Percentiles rank a stretch among this genome's conserved stretches.
phyloP scores from a whole-genome alignment of 2,888 invertebrate species.

The Xestia xanthographa region DNA sequence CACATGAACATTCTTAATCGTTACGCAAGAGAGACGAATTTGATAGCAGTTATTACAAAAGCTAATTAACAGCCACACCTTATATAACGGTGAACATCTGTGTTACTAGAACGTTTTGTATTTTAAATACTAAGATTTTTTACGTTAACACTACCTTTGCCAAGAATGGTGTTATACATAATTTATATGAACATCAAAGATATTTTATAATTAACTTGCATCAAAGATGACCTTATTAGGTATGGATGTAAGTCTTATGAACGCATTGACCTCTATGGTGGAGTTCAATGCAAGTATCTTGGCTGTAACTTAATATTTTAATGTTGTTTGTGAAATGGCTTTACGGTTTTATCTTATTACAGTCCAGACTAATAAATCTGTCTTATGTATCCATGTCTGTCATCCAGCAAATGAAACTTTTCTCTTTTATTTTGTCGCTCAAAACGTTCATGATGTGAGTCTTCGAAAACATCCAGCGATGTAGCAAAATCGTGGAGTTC shows the following conservation, averaged over 20 bases:
- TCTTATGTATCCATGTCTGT: conserved; percentile 25
- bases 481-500: conserved; percentile 5
- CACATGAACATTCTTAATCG: conserved; percentile 55
- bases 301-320: conserved; percentile 47
- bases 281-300: conserved; percentile 42
- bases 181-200: conserved; percentile 34
- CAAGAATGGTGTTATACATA: conserved; percentile 58
- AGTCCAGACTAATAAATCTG: conserved; percentile 35
- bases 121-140: conserved; percentile 69
- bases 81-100: conserved; percentile 87
- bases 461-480: background rate
- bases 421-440: background rate
- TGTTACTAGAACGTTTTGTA: conserved; percentile 84
- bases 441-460: background rate
- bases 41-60: conserved; percentile 77
- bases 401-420: conserved; percentile 5
- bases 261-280: conserved; percentile 49
- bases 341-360: conserved; percentile 31
- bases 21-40: conserved; percentile 71
- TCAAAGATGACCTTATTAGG: conserved; percentile 46
- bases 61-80: conserved; percentile 78
- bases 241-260: conserved; percentile 37
- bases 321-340: conserved; percentile 33
- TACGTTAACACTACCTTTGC: conserved; percentile 52
- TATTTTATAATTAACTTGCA: conserved; percentile 48